Conservation (phyloP, 2,797 vertebrate species). For the Psittacula echo region DNA sequence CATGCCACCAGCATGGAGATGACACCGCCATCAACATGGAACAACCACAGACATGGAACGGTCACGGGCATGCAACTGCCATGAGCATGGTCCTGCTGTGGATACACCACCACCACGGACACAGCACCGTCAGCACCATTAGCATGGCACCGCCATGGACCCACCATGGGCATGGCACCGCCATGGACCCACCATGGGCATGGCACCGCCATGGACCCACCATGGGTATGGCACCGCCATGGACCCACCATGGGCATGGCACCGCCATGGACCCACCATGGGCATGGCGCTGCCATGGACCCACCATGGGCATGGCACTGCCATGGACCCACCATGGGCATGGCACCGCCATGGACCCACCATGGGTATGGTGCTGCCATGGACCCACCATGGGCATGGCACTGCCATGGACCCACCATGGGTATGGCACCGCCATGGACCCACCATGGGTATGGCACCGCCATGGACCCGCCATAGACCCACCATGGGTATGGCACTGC, state of each 20-base stretch:
- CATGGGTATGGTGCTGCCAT: too few species aligned
- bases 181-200: fast-evolving
- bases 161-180: too few species aligned
- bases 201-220: background rate
- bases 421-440: too few species aligned
- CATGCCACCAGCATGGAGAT: background rate
- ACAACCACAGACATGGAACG: fast-evolving
- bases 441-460: too few species aligned
- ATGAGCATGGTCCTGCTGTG: background rate
- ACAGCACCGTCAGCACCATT: background rate
- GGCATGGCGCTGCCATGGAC: background rate
- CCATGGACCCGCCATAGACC: too few species aligned
- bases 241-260: fast-evolving
- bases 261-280: fast-evolving
- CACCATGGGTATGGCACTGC: fast-evolving
- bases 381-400: background rate
- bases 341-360: too few species aligned
- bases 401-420: fast-evolving
- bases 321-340: background rate
- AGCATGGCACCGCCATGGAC: too few species aligned
- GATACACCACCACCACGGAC: background rate
- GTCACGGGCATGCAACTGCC: too few species aligned
- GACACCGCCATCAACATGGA: too few species aligned
- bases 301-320: too few species aligned
- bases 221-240: fast-evolving